Base-by-base conservation (phyloP, 2,113 vertebrate genomes). In the Otocyon megalotis region DNA sequence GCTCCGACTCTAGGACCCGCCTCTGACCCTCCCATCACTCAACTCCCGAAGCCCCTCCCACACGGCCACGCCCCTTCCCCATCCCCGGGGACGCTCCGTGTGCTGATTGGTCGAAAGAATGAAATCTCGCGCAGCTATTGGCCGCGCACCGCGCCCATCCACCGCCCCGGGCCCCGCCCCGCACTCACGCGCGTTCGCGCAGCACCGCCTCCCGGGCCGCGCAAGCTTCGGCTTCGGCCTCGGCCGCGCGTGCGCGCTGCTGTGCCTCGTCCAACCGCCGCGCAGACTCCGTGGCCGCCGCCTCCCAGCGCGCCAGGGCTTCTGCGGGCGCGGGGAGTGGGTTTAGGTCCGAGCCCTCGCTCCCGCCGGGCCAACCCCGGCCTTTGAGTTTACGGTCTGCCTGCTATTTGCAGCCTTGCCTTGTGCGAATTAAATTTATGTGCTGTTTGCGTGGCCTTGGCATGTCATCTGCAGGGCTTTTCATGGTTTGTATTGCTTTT, bases 391-490 rank as follows among this genome's bases (percentile, higher is more conserved):
- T 26, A 53, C 28, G 20, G 17, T 50, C 48, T 74, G 67, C 69
- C 5, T 16, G 48, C 3, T 2, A 5, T 63, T 54, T 88, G 60
- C 14, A 90, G 98, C 98, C 26, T 97, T 50, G 7, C 98, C 86
- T 76, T 97, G 96, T 96, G 98, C 63, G 94, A 81, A 7, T 99
- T 98, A 93, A 99, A 97, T 1, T 17, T 91, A 97, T 98, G 74
- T 53, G 98, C 93, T 87, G 98, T 98, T 16, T 71, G 83, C 60
- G 90, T 99, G 98, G 93, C 98, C 98, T 97, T 99, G 98, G 35
- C 89, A 96, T 56, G 84, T 30, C 19, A 20, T 62, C 54, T 83
- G 24, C 79, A 14, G 65, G 28, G 43, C 24, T 26, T 72, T 77
- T 76, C 37, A 19, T 35, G 20, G 17, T 62, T 89, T 53, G 65